A percentile compares a stretch with the other conserved stretches of the same genome.
Conservation (phyloP, 2,113 vertebrate species). For the Cynoglossus semilaevis region DNA sequence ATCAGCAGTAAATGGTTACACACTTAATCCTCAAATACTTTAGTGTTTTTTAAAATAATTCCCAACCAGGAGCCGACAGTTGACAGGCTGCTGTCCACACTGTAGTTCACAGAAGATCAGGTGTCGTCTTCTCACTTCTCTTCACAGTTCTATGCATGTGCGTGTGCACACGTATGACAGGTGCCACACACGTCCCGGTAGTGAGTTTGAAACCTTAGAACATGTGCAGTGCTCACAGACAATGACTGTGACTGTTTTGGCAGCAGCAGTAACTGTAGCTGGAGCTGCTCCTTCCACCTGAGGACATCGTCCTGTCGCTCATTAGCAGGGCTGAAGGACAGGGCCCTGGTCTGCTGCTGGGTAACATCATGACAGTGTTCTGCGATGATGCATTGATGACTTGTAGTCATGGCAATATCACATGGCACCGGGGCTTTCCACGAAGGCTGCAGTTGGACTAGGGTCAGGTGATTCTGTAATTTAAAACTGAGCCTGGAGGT, state of each 20-base stretch:
- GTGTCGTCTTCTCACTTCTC: conserved; percentile 6
- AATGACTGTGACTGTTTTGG: neutral
- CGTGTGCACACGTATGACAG: conserved; percentile 22
- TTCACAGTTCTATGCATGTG: conserved; percentile 1
- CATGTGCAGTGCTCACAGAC: neutral
- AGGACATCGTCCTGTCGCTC: conserved; percentile 13
- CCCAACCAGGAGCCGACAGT: too few species aligned
- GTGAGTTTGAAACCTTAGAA: conserved; percentile 27
- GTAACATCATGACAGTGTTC: conserved; percentile 22
- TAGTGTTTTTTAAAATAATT: too few species aligned
- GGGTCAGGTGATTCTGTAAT: conserved; percentile 5
- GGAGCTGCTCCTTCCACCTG: conserved; percentile 26
- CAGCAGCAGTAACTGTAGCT: conserved; percentile 25
- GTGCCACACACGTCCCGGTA: conserved; percentile 4
- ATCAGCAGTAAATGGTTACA: too few species aligned
- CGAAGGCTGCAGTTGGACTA: neutral
- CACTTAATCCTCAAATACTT: too few species aligned
- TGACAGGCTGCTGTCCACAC: conserved; percentile 42
- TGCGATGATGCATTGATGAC: conserved; percentile 9
- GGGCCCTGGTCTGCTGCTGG: conserved; percentile 28
- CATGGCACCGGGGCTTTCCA: conserved; percentile 10
- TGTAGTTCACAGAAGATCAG: conserved; percentile 41
- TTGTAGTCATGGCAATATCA: neutral
- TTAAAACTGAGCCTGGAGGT: neutral
- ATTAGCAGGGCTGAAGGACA: conserved; percentile 16